Conservation (phyloP, 2,113 vertebrate genomes). For the Tupaia chinensis region DNA sequence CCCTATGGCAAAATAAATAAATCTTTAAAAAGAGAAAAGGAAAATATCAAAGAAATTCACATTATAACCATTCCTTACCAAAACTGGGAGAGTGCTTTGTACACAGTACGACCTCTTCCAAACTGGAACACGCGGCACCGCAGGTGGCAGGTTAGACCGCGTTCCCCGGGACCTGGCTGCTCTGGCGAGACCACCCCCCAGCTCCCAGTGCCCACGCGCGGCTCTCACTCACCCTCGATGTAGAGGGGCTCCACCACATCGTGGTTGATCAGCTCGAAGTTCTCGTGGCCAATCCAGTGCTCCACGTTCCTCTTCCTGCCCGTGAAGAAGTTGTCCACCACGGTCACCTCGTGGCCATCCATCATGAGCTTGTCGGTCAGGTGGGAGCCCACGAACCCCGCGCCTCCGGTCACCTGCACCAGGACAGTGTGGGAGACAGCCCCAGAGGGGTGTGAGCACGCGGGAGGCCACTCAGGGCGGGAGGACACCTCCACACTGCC, state of each 20-base stretch:
- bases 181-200: accelerated
- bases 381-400: slow-evolving; percentile 99
- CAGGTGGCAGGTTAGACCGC: accelerated
- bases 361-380: slow-evolving; percentile 99
- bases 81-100: not conserved
- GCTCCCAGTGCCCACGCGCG: accelerated
- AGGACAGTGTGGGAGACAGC: slow-evolving; percentile 82
- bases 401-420: slow-evolving; percentile 96
- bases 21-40: no score
- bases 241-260: slow-evolving; percentile 99
- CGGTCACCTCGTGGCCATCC: slow-evolving; percentile 99
- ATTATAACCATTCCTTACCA: not conserved
- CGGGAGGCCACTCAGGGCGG: not conserved
- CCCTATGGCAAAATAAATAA: no score
- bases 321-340: slow-evolving; percentile 99
- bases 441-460: slow-evolving; percentile 82
- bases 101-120: not conserved
- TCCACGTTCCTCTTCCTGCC: slow-evolving; percentile 99
- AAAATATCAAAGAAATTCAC: no score
- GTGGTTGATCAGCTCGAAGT: slow-evolving; percentile 99
- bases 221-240: slow-evolving; percentile 94
- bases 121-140: not conserved
- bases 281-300: slow-evolving; percentile 99
- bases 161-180: accelerated
- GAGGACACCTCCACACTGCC: slow-evolving; percentile 48